phyloP scores from a whole-genome alignment of 2,113 vertebrate species.

The Orthonyx spaldingii region DNA sequence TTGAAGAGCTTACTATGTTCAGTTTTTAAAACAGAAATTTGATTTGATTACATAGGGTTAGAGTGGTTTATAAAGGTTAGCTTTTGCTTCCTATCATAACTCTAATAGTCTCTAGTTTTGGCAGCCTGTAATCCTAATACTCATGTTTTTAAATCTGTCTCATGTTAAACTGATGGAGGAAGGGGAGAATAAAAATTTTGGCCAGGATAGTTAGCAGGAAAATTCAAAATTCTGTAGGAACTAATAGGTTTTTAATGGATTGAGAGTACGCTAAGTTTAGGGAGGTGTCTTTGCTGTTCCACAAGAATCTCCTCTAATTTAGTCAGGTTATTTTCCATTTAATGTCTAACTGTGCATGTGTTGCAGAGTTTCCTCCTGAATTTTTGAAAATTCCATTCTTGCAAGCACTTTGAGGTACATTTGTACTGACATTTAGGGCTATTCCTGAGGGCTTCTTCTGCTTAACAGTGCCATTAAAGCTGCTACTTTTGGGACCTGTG shows the following conservation, averaged over 20 bases:
- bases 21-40: neutral
- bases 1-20: neutral
- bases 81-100: neutral
- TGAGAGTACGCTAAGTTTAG: neutral
- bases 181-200: neutral
- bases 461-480: neutral
- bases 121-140: neutral
- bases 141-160: neutral
- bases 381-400: neutral
- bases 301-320: neutral
- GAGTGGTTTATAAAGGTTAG: neutral
- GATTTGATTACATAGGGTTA: neutral
- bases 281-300: neutral
- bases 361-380: neutral
- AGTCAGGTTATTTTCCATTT: neutral
- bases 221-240: neutral
- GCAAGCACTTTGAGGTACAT: neutral
- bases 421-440: neutral
- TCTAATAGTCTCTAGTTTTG: neutral
- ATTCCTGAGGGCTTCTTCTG: neutral
- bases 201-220: neutral
- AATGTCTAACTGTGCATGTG: neutral
- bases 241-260: neutral
- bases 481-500: neutral
- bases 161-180: neutral